These are phyloP conservation scores for Spermophilus dauricus DNA, from an alignment of 2,113 vertebrate species.

Conservation along the genomic window DNA sequence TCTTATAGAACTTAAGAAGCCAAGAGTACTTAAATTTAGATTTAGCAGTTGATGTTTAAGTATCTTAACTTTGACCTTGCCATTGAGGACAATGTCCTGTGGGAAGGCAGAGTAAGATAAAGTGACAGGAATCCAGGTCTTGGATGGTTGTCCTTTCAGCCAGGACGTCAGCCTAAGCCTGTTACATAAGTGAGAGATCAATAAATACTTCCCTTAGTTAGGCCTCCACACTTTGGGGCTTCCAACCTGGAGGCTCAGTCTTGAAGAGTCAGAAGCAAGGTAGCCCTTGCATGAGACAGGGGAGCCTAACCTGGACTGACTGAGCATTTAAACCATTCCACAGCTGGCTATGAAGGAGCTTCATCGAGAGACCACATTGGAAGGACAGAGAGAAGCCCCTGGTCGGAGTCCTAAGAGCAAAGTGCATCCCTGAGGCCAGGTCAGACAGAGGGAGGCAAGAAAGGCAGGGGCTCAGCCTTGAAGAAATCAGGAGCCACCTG, in stretches of 20 bases:
- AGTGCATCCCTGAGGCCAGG: not conserved
- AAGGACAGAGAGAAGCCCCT: too few species aligned
- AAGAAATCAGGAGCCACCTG: not conserved
- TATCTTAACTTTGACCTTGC: not conserved
- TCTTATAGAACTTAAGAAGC: too few species aligned
- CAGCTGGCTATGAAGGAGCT: not conserved
- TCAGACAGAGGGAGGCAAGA: not conserved
- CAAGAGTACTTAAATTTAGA: too few species aligned
- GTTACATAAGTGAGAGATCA: not conserved
- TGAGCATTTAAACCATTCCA: not conserved
- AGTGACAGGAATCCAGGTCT: not conserved
- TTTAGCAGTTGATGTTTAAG: too few species aligned
- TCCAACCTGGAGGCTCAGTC: not conserved
- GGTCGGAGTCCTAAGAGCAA: not conserved
- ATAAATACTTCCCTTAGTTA: not conserved
- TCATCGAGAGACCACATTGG: not conserved
- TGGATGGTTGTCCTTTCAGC: not conserved
- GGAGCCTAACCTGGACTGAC: too few species aligned
- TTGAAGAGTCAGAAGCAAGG: not conserved
- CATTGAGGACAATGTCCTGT: not conserved
- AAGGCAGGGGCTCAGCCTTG: not conserved
- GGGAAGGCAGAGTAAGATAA: not conserved
- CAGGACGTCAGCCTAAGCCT: not conserved
- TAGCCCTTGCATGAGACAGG: not conserved
- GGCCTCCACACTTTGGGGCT: not conserved